These are phyloP conservation scores for Trachythela sp. DNA, from an alignment of 64 coral and sea anemone species.

Conservation along the genomic window DNA sequence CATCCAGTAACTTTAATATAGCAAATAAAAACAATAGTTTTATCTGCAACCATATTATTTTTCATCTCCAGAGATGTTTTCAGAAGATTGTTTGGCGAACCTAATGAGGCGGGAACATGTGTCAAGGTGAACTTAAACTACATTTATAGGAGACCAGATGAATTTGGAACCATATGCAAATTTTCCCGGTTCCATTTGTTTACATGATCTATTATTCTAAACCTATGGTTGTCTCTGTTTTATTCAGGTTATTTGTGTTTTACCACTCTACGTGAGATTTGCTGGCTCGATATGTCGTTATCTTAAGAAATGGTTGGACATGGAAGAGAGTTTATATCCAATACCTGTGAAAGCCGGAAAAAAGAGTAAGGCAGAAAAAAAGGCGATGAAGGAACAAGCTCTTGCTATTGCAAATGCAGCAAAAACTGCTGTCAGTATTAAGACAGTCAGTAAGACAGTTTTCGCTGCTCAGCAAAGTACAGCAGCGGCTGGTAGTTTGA, in stretches of 20 bases:
- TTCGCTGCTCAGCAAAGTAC: not conserved
- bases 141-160: too few relatives aligned
- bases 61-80: conserved; percentile 12
- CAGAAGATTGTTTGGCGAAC: conserved; percentile 16
- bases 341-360: not conserved
- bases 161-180: too few relatives aligned
- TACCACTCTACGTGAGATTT: conserved; percentile 9
- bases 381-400: not conserved
- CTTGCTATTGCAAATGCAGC: not conserved
- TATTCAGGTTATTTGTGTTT: not conserved
- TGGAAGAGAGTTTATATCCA: not conserved
- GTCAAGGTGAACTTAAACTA: not conserved
- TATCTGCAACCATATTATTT: too few relatives aligned
- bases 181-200: too few relatives aligned
- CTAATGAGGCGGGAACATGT: not conserved
- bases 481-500: not conserved
- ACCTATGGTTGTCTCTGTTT: not conserved
- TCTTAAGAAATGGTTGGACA: not conserved
- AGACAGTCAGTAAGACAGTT: not conserved
- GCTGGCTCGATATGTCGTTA: conserved; percentile 1
- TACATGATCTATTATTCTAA: too few relatives aligned
- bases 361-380: not conserved
- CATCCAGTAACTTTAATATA: not conserved
- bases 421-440: too few relatives aligned
- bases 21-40: too few relatives aligned